Base-by-base conservation (phyloP, 2,888 invertebrate genomes). In the Biston stratarius region DNA sequence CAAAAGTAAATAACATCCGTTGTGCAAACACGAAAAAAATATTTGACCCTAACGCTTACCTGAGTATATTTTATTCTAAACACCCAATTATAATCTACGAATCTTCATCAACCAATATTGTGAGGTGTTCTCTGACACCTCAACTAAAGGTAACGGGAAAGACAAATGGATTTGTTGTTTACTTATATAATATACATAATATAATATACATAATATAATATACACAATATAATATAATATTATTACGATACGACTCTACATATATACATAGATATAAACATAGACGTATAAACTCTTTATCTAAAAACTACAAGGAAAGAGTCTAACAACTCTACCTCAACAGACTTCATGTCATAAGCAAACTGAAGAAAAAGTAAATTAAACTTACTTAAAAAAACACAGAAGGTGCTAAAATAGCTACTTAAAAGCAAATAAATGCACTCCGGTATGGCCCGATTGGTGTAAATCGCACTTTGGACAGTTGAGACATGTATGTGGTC, bases 141-240 rank as follows among this genome's bases (percentile, higher is more conserved):
- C 74, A 84, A 90, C 81, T 79, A 83, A 88, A 85, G 84, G 75
- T 77, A 85, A 90, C 83, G 88, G 91, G 90, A 91, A 91, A 92
- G 92, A 93, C 91, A 92, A 92, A 93, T 93, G 91, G 92, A 93
- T 92, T 91, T 38, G 38, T 38, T 24, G 24, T 90, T 90, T 86
- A 88, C 86, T 82, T 84, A 87, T 91, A 90, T 80, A 89, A 86
- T 85, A 83, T 88, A 90, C 88, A 91, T 84, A 24, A 87, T 24
- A 48, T 81, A 57, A 66, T 83, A 24, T 24, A 24, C 24, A 24
- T 24, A 24, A n/a, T n/a, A n/a, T n/a, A n/a, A n/a, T n/a, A n/a
- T n/a, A n/a, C n/a, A n/a, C n/a, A n/a, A n/a, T n/a, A n/a, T n/a
- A 1, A 24, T 24, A 24, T 24, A 2, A 24, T 24, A 24, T 24